These are phyloP conservation scores for Bujurquina vittata DNA, from an alignment of 2,113 vertebrate genomes.

Conservation along the genomic window DNA sequence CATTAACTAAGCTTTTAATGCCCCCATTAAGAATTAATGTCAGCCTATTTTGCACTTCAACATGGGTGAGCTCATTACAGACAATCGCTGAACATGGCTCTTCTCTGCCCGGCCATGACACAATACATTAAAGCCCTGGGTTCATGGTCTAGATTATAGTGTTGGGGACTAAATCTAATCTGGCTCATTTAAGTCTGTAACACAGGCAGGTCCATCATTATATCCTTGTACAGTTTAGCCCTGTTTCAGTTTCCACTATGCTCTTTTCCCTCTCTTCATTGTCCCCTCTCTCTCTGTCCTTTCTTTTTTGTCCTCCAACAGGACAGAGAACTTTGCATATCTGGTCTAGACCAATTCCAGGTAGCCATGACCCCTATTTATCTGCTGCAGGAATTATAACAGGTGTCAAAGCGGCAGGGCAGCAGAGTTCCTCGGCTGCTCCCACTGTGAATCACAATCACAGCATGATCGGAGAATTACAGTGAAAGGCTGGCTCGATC, in stretches of 20 bases:
- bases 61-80: slow-evolving; percentile 63
- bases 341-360: slow-evolving; percentile 21
- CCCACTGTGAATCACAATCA: slow-evolving; percentile 39
- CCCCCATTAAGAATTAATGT: slow-evolving; percentile 66
- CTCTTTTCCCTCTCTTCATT: not conserved
- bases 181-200: slow-evolving; percentile 19
- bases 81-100: slow-evolving; percentile 39
- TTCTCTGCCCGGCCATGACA: slow-evolving; percentile 16
- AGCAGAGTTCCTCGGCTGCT: slow-evolving; percentile 8
- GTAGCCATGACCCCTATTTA: slow-evolving; percentile 40
- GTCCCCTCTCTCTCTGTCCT: not conserved
- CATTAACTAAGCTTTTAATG: slow-evolving; percentile 73
- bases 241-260: not conserved
- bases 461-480: not conserved
- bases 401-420: slow-evolving; percentile 36
- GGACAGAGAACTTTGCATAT: slow-evolving; percentile 42
- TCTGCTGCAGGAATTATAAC: slow-evolving; percentile 33
- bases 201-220: slow-evolving; percentile 3
- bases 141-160: slow-evolving; percentile 26
- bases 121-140: slow-evolving; percentile 24
- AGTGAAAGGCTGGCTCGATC: slow-evolving; percentile 25
- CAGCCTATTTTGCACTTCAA: slow-evolving; percentile 63
- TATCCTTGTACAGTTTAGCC: slow-evolving; percentile 10
- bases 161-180: slow-evolving; percentile 39
- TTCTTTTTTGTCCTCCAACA: not conserved